Base-by-base conservation (phyloP, 2,797 vertebrate genomes). In the Ataeniobius toweri region DNA sequence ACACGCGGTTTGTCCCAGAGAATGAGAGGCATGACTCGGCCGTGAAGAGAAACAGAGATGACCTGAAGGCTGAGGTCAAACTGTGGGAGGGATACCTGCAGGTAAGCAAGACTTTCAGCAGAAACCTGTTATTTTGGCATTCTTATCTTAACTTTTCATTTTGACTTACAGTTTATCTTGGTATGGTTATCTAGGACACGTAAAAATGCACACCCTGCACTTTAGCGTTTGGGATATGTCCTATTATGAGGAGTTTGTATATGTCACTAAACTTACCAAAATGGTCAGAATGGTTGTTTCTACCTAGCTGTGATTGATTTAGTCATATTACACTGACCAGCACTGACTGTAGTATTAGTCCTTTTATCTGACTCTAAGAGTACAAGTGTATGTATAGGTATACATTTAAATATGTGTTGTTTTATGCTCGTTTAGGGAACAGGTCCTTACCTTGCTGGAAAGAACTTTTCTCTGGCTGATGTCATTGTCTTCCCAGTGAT, bases 81-180 rank as follows among this genome's bases (percentile, higher is more conserved):
- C 58, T 94, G 18, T 96, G 95, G 95, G 95, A 96, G 59, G 84
- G 80, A 10, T 92, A 95, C 77, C 24, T 95, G 76, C 6, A 83
- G 70, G 78, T 79, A 75, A 20, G 3, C 26, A 12, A 44, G 7
- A 48, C 16, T 14, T 16, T 46, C 67, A 46, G 67, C 24, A 46
- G 26, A 69, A 46, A 44, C 6, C 24, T 26, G 10, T 39, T 3
- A 44, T 14, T 24, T 46, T 46, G 39, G 39, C 20, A 24, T 67
- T 24, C 2, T 9, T 24, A 41, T 13, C 39, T 67, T 44, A 39
- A 67, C 10, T 67, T 67, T 44, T 68, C 13, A 1, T 44, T 68
- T 6, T 44, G 5, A 0, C 4, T 44, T 26, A 4, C 6, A 24
- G 6, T 55, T 55, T 6, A 55, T 55, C 53, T 9, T 7, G 1